A percentile compares a stretch with the other conserved stretches of the same genome.
phyloP scores from a whole-genome alignment of 1,140 invertebrate genomes.

The Ditylenchus dipsaci region DNA sequence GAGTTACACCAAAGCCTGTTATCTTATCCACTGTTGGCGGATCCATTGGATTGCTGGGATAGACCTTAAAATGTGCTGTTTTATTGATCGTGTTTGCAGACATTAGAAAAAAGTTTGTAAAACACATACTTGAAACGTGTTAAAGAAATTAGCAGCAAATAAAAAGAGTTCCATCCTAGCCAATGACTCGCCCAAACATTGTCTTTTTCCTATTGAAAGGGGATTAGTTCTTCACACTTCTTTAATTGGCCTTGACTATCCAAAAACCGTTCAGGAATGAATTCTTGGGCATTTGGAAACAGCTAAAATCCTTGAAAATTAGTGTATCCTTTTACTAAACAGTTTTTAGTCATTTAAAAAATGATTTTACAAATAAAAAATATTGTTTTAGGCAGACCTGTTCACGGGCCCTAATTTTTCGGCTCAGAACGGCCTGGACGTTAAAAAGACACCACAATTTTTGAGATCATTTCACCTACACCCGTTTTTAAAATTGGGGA shows the following conservation, averaged over 20 bases:
- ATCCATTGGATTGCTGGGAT: slow-evolving; percentile 20
- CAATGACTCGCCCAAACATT: slow-evolving; percentile 27
- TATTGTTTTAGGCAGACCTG: no score
- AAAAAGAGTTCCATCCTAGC: slow-evolving; percentile 31
- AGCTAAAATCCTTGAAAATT: slow-evolving; percentile 58
- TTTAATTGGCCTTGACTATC: slow-evolving; percentile 28
- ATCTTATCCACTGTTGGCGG: slow-evolving; percentile 15
- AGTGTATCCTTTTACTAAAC: not conserved
- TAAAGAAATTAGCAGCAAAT: slow-evolving; percentile 29
- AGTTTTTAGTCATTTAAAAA: not conserved
- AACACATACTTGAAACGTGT: slow-evolving; percentile 8
- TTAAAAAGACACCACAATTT: not conserved
- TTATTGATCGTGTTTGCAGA: not conserved
- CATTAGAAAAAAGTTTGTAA: not conserved
- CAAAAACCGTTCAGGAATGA: slow-evolving; percentile 74
- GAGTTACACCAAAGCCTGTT: slow-evolving; percentile 11
- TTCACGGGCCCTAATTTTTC: no score
- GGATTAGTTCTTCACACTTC: no score
- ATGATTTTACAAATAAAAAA: not conserved
- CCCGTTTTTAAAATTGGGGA: not conserved
- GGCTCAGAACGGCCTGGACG: not conserved
- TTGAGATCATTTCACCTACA: not conserved
- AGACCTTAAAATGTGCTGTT: not conserved
- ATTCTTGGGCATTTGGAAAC: slow-evolving; percentile 78
- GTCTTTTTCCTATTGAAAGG: slow-evolving; percentile 25